Evolutionary conservation across 2,113 vertebrate genomes (phyloP).

Genomic region (Engraulis encrasicolus): DNA sequence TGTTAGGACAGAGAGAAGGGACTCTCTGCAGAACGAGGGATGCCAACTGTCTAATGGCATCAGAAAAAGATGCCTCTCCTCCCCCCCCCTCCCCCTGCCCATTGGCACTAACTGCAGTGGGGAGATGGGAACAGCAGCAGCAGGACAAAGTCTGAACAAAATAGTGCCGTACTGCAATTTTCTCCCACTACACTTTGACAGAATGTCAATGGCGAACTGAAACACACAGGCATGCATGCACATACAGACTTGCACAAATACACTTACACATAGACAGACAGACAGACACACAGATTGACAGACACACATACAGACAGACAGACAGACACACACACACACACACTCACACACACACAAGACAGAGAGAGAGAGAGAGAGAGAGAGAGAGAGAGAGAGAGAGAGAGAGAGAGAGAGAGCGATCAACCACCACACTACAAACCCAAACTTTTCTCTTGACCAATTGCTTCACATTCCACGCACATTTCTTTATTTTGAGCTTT

Average conservation of each 20-base stretch:
- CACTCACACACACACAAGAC: too few species aligned
- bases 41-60: constrained; percentile 14
- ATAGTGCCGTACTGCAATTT: not conserved
- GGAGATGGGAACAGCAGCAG: constrained; percentile 10
- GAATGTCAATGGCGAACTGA: not conserved
- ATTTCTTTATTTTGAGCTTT: not conserved
- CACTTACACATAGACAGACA: too few species aligned
- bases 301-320: too few species aligned
- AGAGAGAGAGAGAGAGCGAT: too few species aligned
- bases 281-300: too few species aligned
- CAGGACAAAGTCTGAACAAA: constrained; percentile 6
- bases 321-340: too few species aligned
- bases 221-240: too few species aligned
- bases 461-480: not conserved
- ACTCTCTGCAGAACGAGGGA: not conserved
- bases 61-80: not conserved
- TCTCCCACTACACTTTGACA: not conserved
- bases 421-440: too few species aligned
- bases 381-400: too few species aligned
- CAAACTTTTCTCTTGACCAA: not conserved
- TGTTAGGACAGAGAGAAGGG: too few species aligned
- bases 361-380: too few species aligned
- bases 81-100: not conserved
- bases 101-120: not conserved
- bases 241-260: too few species aligned